Conservation (phyloP, 2,888 invertebrate genomes). For the Thelaira solivaga region DNA sequence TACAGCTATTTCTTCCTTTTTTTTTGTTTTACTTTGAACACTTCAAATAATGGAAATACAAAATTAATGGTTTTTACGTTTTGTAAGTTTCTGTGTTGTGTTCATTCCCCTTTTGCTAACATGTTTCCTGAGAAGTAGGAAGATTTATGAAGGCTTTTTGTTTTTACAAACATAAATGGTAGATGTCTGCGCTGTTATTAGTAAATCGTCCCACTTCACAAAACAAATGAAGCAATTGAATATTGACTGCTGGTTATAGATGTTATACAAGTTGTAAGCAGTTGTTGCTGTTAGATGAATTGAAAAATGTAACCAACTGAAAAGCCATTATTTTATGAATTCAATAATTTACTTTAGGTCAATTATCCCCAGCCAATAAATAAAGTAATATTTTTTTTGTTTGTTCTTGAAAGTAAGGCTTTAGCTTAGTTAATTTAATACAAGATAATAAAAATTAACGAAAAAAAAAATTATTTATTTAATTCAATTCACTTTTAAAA, state of each 20-base stretch:
- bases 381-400: no score
- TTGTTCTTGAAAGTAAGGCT: no score
- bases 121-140: not conserved
- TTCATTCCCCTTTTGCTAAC: not conserved
- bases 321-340: not conserved
- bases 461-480: no score
- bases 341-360: no score
- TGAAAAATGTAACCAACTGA: not conserved
- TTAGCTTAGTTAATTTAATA: no score
- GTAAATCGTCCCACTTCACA: not conserved
- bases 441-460: no score
- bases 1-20: no score
- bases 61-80: constrained; percentile 52
- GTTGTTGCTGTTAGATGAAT: not conserved
- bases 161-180: not conserved
- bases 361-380: no score
- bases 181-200: not conserved
- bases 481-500: no score
- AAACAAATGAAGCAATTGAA: constrained; percentile 46
- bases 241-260: constrained; percentile 32
- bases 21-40: constrained; percentile 2
- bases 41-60: constrained; percentile 47
- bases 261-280: constrained; percentile 11
- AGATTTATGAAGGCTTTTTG: not conserved
- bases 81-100: no score